A percentile compares a stretch with the other conserved stretches of the same genome.
Evolutionary conservation across 2,888 invertebrate species (phyloP).

Genomic region (Rhabditoides inermis): DNA sequence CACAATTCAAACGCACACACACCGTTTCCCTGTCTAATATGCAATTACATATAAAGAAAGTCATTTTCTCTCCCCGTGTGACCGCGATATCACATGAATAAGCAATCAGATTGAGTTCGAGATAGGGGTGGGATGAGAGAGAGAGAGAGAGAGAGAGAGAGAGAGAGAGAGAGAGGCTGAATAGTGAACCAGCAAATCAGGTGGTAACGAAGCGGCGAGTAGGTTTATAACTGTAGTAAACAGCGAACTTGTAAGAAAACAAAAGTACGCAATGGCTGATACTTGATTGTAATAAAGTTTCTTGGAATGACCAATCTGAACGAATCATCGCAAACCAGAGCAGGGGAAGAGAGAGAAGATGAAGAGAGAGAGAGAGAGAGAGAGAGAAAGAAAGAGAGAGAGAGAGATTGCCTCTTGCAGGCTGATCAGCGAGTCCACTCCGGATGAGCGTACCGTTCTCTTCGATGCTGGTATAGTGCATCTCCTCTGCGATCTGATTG

Average conservation of each 20-base stretch:
- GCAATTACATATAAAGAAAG: too few relatives aligned
- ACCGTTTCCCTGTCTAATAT: neutral
- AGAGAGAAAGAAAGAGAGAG: neutral
- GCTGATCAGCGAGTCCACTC: constrained; percentile 29
- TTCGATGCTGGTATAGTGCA: constrained; percentile 35
- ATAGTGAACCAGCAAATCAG: neutral
- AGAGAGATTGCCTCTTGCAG: constrained; percentile 13
- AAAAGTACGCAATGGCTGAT: too few relatives aligned
- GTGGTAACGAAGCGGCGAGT: too few relatives aligned
- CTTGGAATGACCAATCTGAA: too few relatives aligned
- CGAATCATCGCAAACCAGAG: neutral
- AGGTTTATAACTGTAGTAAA: too few relatives aligned
- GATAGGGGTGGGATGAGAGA: neutral
- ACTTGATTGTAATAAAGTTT: too few relatives aligned
- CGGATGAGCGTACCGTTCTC: constrained; percentile 33
- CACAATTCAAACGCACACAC: neutral
- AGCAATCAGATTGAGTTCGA: too few relatives aligned
- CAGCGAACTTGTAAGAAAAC: too few relatives aligned
- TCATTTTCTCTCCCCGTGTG: too few relatives aligned
- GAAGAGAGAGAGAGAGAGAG: neutral
- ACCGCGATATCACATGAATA: too few relatives aligned
- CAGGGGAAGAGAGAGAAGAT: neutral
- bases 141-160: neutral
- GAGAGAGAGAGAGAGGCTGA: neutral
- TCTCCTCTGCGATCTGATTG: constrained; percentile 33